Evolutionary conservation across 2,113 vertebrate species (phyloP), one percentile per base, ranked within the genome.

Genomic region (Sterna hirundo): DNA sequence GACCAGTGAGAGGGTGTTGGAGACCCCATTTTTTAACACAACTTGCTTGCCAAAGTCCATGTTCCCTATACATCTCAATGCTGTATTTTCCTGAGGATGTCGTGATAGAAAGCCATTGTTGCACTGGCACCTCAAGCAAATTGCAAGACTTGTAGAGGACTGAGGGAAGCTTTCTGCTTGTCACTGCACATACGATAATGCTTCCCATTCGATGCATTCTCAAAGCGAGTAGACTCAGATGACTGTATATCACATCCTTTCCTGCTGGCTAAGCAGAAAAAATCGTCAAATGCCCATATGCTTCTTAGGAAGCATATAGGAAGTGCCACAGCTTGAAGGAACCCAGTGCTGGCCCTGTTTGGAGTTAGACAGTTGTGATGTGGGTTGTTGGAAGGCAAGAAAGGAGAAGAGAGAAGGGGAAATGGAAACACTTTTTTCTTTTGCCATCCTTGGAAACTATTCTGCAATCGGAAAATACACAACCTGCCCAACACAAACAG

Each of bases 211-310:
- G 0, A 12, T 32, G 70, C 6, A 44, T 62, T 62, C 36, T 72
- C 10, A 0, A 90, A 77, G 46, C 27, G 58, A 85, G 58, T 54
- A 27, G 20, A 12, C 44, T 69, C 0, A 0, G n/a, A 49, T 74
- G 47, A 86, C 8, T 52, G 46, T 40, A 32, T 25, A 23, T 5
- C 5, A 0, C 15, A 60, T 61, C 65, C 36, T 68, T 83, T 72
- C 23, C 52, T 3, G 2, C 42, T 72, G 65, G 16, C 17, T 80
- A 89, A 80, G 82, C 30, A 68, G 34, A 91, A 82, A 75, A n/a
- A 20, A 13, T 52, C 2, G 32, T 30, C 42, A 77, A 79, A 72
- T 62, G 29, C 7, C 27, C 25, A 34, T 51, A 17, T 36, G 21
- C 14, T 34, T 69, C 15, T 23, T 90, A n/a, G n/a, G n/a, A n/a